These are phyloP conservation scores for Bufo gargarizans DNA, from an alignment of 2,113 vertebrate species.

Conservation along the genomic window DNA sequence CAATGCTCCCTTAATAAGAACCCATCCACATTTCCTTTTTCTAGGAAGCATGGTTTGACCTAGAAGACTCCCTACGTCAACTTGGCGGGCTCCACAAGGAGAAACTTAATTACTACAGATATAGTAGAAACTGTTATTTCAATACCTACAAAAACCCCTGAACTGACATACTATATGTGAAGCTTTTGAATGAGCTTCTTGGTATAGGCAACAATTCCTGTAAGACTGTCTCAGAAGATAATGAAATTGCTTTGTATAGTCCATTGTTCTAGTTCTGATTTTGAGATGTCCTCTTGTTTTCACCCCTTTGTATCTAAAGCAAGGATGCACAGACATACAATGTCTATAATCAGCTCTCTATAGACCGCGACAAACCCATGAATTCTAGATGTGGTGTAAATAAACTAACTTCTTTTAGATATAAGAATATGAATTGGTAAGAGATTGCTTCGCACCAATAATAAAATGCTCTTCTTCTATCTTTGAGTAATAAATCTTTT, in stretches of 20 bases:
- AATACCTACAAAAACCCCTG: neutral
- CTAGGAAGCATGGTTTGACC: too few relatives aligned
- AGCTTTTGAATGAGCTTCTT: constrained; percentile 3
- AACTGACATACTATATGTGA: neutral
- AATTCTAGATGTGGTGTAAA: neutral
- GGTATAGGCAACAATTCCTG: constrained; percentile 27
- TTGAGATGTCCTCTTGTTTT: neutral
- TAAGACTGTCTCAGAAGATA: constrained; percentile 12
- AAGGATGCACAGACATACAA: neutral
- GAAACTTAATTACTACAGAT: neutral
- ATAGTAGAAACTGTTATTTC: neutral
- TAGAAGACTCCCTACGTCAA: too few relatives aligned
- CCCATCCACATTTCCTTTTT: too few relatives aligned
- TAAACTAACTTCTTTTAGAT: constrained; percentile 21
- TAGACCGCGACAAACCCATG: constrained; percentile 9
- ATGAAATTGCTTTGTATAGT: constrained; percentile 26
- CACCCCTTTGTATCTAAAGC: neutral
- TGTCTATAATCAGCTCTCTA: neutral
- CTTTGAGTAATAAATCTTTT: neutral
- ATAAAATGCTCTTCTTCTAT: neutral
- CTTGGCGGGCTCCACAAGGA: too few relatives aligned
- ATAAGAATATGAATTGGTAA: neutral
- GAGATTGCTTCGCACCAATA: neutral
- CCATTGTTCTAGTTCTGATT: constrained; percentile 15
- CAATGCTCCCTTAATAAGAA: too few relatives aligned